These are phyloP conservation scores for Cynodonichthys magdalenae DNA, from an alignment of 2,797 vertebrate species.

Conservation along the genomic window DNA sequence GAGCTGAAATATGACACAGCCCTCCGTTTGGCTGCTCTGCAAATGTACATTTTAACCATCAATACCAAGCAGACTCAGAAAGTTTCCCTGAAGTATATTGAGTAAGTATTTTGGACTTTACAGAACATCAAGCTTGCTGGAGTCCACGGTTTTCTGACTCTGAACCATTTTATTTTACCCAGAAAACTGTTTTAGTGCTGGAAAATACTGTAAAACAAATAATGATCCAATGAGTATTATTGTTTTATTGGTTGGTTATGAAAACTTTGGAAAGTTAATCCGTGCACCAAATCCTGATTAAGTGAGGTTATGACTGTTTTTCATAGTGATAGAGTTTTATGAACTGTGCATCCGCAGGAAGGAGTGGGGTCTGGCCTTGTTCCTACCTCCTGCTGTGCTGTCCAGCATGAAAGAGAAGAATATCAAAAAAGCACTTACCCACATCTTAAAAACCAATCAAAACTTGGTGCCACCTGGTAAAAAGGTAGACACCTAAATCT, in stretches of 20 bases:
- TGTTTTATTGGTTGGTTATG: constrained; percentile 17
- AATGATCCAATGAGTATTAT: background rate
- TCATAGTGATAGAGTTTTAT: constrained; percentile 19
- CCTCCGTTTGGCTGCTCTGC: constrained; percentile 91
- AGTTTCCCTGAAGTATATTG: constrained; percentile 98
- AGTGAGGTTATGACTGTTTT: constrained; percentile 17
- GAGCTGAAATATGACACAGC: constrained; percentile 98
- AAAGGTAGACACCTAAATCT: constrained; percentile 85
- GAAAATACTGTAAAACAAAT: constrained; percentile 5
- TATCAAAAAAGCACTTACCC: constrained; percentile 98
- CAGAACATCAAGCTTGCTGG: background rate
- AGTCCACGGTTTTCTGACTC: constrained; percentile 4
- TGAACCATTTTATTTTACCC: background rate
- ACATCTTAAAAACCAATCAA: constrained; percentile 99
- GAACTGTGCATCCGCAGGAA: constrained; percentile 84
- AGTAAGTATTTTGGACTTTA: constrained; percentile 86
- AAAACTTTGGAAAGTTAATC: constrained; percentile 28
- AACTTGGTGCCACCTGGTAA: constrained; percentile 98
- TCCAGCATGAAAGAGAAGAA: constrained; percentile 99
- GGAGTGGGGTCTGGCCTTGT: constrained; percentile 97
- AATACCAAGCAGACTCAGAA: constrained; percentile 98
- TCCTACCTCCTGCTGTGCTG: constrained; percentile 95
- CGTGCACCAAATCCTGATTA: constrained; percentile 25
- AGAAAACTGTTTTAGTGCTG: too few relatives aligned
- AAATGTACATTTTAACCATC: constrained; percentile 98